Evolutionary conservation across 2,888 invertebrate genomes (phyloP), one percentile per base, ranked within the genome.

Genomic region (Scrobipalpa costella): DNA sequence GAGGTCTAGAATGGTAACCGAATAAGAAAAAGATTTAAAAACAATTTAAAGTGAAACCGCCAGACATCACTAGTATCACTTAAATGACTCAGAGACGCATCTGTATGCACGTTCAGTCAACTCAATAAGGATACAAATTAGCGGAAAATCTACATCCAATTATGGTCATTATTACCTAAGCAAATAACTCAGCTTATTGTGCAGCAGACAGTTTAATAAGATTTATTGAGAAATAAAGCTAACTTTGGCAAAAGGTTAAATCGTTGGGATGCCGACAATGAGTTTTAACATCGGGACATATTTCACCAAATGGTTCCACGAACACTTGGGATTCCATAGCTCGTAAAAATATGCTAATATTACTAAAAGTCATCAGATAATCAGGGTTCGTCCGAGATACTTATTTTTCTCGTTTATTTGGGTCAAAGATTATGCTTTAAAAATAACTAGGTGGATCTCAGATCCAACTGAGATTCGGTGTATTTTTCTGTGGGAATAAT

Each of bases 291-390:
- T 55, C 17, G 55, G 34, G 27, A 55, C 55, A 55, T 34, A 55
- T 34, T n/a, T 34, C 55, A 55, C 15, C 1, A 34, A 55, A 34
- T 34, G 34, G 33, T 55, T 55, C 55, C 55, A 33, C 55, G 55
- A 55, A 55, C 19, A 13, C 13, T 27, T 13, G 15, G 27, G 55
- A 33, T 55, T n/a, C 21, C 15, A 15, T 15, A 55, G 34, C 27
- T 34, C 55, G 34, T 55, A 34, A 55, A 55, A 55, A 15, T 55
- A 55, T 55, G 55, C 33, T 34, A 55, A 55, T 55, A 55, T 55
- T 34, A 55, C n/a, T 55, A 55, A 55, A 55, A 34, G 55, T 55
- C 55, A 55, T 38, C 40, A 58, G 40, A 58, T 58, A 58, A 40
- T 58, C 9, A 40, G 58, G 19, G 58, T 40, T 9, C 55, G 55